These are phyloP conservation scores for Cantharis flavilabris DNA, from an alignment of 2,888 invertebrate genomes.

Conservation along the genomic window DNA sequence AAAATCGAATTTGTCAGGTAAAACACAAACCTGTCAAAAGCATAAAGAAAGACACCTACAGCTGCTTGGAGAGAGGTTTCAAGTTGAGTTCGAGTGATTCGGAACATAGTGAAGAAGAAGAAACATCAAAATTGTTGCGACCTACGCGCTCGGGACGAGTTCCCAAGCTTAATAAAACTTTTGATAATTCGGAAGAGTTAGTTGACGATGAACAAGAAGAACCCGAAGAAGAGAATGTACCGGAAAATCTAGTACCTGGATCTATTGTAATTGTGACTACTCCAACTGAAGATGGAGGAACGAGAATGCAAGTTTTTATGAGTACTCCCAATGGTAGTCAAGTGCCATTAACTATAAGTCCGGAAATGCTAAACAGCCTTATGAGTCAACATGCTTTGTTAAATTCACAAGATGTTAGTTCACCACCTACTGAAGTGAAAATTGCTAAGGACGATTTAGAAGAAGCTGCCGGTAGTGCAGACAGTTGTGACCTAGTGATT, in stretches of 20 bases:
- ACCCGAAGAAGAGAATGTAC: neutral
- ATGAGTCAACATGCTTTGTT: neutral
- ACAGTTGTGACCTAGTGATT: neutral
- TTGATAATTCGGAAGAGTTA: constrained; percentile 13
- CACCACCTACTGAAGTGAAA: neutral
- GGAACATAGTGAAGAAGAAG: constrained; percentile 1
- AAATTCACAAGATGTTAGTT: neutral
- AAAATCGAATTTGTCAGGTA: neutral
- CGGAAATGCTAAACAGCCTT: constrained; percentile 43
- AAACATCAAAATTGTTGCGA: constrained; percentile 43
- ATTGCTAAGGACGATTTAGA: neutral
- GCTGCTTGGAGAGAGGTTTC: constrained; percentile 20
- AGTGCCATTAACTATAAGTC: constrained; percentile 48
- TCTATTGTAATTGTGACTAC: constrained; percentile 59
- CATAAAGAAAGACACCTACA: constrained; percentile 4
- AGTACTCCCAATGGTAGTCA: constrained; percentile 53
- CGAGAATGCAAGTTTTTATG: constrained; percentile 59
- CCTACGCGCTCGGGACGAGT: constrained; percentile 56
- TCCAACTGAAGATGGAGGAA: constrained; percentile 53
- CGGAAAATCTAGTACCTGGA: constrained; percentile 53
- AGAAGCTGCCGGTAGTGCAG: neutral
- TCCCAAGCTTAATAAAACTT: constrained; percentile 48
- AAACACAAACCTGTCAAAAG: neutral
- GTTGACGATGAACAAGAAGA: constrained; percentile 10
- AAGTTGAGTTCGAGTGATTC: constrained; percentile 10